These are phyloP conservation scores for Ptilodon capucinus DNA, from an alignment of 2,888 invertebrate species.

Conservation along the genomic window DNA sequence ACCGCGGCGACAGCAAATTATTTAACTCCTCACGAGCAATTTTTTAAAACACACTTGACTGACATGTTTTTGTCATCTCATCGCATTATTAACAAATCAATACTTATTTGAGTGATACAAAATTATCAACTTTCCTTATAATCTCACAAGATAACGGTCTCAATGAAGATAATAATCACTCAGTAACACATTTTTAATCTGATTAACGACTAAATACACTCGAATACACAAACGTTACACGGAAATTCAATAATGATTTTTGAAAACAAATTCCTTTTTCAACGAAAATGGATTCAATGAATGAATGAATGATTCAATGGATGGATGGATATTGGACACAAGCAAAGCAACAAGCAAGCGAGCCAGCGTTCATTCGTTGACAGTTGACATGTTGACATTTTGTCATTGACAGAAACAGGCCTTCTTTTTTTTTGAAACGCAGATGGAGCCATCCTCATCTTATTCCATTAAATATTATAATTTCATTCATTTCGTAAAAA, in stretches of 20 bases:
- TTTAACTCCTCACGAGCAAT: conserved; percentile 29
- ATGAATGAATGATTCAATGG: no score
- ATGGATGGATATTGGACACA: no score
- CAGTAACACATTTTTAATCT: background rate
- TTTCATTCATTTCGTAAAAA: no score
- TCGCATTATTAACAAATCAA: conserved; percentile 59
- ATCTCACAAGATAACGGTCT: background rate
- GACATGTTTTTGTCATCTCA: conserved; percentile 59
- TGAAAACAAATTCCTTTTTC: background rate
- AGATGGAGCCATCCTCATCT: no score
- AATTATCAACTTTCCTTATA: conserved; percentile 21
- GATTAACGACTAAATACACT: background rate
- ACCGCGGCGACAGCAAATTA: conserved; percentile 21
- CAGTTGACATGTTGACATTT: no score
- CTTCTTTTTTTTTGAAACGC: no score
- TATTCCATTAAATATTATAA: no score
- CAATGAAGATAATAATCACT: background rate
- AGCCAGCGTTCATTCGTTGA: no score
- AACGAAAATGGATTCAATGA: background rate
- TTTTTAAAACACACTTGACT: conserved; percentile 53
- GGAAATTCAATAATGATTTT: background rate
- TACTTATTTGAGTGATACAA: conserved; percentile 44
- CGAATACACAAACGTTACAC: background rate
- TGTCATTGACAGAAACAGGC: no score
- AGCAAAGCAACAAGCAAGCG: no score